Percentiles rank a stretch among this genome's conserved stretches.
These are phyloP conservation scores for Pogonocherus hispidulus DNA, from an alignment of 2,888 invertebrate genomes.

Conservation along the genomic window DNA sequence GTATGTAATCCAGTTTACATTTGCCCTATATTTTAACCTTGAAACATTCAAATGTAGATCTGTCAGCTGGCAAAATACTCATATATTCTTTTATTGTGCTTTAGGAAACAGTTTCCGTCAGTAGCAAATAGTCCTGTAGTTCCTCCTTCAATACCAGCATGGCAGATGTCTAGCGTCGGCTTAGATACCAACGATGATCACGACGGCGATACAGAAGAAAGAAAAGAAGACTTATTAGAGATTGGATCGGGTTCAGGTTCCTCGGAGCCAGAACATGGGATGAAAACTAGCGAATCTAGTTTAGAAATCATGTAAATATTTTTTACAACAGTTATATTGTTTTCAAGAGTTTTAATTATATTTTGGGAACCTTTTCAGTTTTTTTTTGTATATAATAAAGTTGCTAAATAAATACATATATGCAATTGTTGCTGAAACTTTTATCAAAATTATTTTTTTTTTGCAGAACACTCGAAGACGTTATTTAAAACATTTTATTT, in stretches of 20 bases:
- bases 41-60: too few species aligned
- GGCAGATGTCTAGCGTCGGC: slow-evolving; percentile 81
- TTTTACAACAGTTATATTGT: slow-evolving; percentile 17
- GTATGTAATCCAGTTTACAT: too few species aligned
- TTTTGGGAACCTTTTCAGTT: neutral
- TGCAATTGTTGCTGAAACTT: neutral
- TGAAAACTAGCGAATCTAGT: slow-evolving; percentile 83
- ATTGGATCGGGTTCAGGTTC: slow-evolving; percentile 73
- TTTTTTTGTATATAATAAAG: neutral
- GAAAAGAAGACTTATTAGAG: slow-evolving; percentile 71
- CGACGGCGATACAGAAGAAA: slow-evolving; percentile 66
- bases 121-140: slow-evolving; percentile 74
- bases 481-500: slow-evolving; percentile 27
- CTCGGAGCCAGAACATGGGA: slow-evolving; percentile 81
- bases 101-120: slow-evolving; percentile 84
- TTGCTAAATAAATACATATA: neutral
- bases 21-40: too few species aligned
- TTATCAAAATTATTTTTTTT: slow-evolving; percentile 29
- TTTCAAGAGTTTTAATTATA: neutral
- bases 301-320: slow-evolving; percentile 79
- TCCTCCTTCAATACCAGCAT: slow-evolving; percentile 83
- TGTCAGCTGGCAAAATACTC: neutral
- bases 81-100: slow-evolving; percentile 20
- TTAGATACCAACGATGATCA: slow-evolving; percentile 66
- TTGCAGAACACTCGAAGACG: slow-evolving; percentile 41